These are phyloP conservation scores for Sebastes ruberrimus DNA, from an alignment of 2,797 vertebrate species.

Conservation along the genomic window DNA sequence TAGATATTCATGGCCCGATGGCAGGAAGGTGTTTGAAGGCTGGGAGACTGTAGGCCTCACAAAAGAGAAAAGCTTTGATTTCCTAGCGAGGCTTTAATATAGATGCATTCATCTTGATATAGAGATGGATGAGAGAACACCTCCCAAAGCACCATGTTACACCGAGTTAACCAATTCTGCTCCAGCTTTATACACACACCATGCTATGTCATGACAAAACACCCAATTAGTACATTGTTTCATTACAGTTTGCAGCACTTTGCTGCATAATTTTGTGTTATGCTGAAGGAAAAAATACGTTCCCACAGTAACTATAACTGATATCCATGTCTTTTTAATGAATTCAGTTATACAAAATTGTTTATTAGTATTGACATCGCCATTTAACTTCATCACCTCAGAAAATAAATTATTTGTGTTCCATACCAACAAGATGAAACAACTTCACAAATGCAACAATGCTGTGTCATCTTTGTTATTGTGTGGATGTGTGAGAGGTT, in stretches of 20 bases:
- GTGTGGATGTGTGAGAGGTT: neutral
- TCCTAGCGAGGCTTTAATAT: constrained; percentile 12
- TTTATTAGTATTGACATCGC: neutral
- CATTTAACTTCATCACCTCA: neutral
- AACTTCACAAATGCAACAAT: neutral
- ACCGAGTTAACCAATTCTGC: neutral
- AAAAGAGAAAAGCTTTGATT: constrained; percentile 74
- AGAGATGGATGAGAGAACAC: constrained; percentile 19
- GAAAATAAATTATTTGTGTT: neutral
- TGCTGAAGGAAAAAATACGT: neutral
- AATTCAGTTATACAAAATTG: neutral
- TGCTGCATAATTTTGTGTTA: neutral
- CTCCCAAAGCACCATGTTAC: neutral
- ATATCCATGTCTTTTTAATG: neutral
- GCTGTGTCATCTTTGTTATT: neutral
- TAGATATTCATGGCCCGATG: constrained; percentile 70
- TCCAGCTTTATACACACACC: neutral
- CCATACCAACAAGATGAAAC: neutral
- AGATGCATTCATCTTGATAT: constrained; percentile 48
- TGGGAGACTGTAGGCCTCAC: constrained; percentile 45
- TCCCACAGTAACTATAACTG: neutral
- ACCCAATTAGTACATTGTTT: neutral
- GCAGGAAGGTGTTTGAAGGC: constrained; percentile 77
- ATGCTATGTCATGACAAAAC: neutral
- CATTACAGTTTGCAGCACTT: neutral